Base-by-base conservation (phyloP, 1,140 invertebrate genomes). In the Leptinotarsa texana region DNA sequence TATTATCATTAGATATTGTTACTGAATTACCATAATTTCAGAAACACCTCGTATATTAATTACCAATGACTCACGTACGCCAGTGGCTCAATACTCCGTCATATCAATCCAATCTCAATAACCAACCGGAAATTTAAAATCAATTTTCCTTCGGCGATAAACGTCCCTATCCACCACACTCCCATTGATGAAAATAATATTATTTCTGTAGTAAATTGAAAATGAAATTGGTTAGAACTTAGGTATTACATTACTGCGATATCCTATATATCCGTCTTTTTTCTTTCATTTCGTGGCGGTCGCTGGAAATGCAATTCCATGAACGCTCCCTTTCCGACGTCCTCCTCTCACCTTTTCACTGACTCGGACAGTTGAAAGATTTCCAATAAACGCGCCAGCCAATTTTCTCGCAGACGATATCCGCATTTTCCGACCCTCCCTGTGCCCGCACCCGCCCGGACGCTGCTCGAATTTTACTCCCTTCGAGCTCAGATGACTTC, bases 301-400 rank as follows among this genome's bases (percentile, higher is more conserved):
- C 24, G 65, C 65, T 51, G 78, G 75, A 79, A 79, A 79, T 77
- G 78, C 78, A 79, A 79, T 79, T 79, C 74, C 73, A 77, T 69
- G 33, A 63, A 74, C 78, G 75, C 75, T 76, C 76, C 73, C 61
- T 62, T 71, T 69, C 70, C 69, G 42, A 21, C 48, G 51, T 27
- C 51, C 51, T 62, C 18, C 47, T 48, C 78, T 78, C 78, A 79
- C 79, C 78, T 79, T 75, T 76, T 76, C 77, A 74, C 72, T 72
- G 69, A 76, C 78, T 83, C 80, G 83, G 83, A 84, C 83, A 84
- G 82, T 81, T 83, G 83, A 84, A 83, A 84, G 83, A 84, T 84
- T 84, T 84, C 83, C 83, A 84, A 84, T 84, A 84, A 83, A 84
- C 82, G 82, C 79, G 81, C 80, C 76, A 84, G 80, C 83, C 83